These are phyloP conservation scores for Eumeta japonica DNA, from an alignment of 1,140 invertebrate genomes.

Conservation along the genomic window DNA sequence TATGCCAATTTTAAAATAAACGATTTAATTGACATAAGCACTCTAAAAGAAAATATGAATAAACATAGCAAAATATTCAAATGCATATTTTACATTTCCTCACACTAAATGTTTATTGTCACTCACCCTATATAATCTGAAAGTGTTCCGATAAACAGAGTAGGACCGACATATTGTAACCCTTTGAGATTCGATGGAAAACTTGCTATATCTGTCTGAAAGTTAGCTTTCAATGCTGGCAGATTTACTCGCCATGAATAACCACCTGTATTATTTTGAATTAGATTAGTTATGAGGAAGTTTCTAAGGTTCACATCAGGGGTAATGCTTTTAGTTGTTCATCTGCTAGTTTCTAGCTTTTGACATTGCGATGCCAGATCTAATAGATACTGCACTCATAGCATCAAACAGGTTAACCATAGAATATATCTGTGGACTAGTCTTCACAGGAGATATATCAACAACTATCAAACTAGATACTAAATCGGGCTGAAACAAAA, in stretches of 20 bases:
- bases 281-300: conserved; percentile 79
- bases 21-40: too few species aligned
- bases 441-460: conserved; percentile 78
- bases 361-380: conserved; percentile 62
- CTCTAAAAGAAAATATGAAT: too few species aligned
- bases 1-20: too few species aligned
- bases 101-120: too few species aligned
- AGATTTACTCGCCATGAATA: conserved; percentile 76
- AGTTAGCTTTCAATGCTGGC: conserved; percentile 65
- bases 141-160: conserved; percentile 78
- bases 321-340: conserved; percentile 41
- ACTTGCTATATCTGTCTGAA: conserved; percentile 62
- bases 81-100: too few species aligned
- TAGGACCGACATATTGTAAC: conserved; percentile 65
- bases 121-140: conserved; percentile 81
- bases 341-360: conserved; percentile 64
- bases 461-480: conserved; percentile 79
- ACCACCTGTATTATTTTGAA: conserved; percentile 62
- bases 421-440: conserved; percentile 62
- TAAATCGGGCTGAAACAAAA: conserved; percentile 67
- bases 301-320: conserved; percentile 52
- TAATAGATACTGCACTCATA: conserved; percentile 63
- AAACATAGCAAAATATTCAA: too few species aligned
- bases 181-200: conserved; percentile 60
- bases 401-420: conserved; percentile 67